Evolutionary conservation across 2,797 vertebrate species (phyloP), one percentile per base, ranked within the genome.

Genomic region (Hippopotamyrus pictus): DNA sequence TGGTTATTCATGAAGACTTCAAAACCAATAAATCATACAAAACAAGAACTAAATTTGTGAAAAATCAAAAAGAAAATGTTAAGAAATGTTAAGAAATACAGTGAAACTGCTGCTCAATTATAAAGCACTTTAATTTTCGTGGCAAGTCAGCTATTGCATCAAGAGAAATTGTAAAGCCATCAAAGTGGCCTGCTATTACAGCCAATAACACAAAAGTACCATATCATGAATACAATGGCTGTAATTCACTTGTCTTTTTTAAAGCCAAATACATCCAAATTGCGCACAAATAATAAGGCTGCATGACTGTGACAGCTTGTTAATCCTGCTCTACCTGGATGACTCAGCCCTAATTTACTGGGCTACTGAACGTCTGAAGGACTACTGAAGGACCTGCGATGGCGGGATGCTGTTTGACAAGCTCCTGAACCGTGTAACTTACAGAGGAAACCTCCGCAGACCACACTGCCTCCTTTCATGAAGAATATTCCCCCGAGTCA

Each of bases 191-290:
- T 17, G 37, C 62, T 48, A 50, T 37, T 73, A 89, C 41, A 37
- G 46, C 22, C 89, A 50, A 90, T 91, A 89, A 91, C 91, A 79
- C 8, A 90, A 37, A 90, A 37, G 62, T 82, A 37, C 62, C 69
- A 37, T 46, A 76, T n/a, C n/a, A n/a, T 88, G 44, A 91, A 90
- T 89, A 76, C 86, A 89, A 59, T 88, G 46, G 54, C 73, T 29
- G 62, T 86, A 14, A 50, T 62, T 73, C 59, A 59, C 33, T 57
- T 37, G 54, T 90, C 57, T 76, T 48, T 88, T 85, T 62, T 79
- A 76, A 69, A 86, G 62, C 50, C 50, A 69, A 48, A 51, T 89
- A 3, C 37, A 50, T 51, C 59, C 62, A 69, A 19, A 89, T 57
- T 76, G 59, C 8, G 8, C 48, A 65, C 86, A 44, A 19, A 65